Evolutionary conservation across 1,140 invertebrate species (phyloP).

Genomic region (Ectropis grisescens): DNA sequence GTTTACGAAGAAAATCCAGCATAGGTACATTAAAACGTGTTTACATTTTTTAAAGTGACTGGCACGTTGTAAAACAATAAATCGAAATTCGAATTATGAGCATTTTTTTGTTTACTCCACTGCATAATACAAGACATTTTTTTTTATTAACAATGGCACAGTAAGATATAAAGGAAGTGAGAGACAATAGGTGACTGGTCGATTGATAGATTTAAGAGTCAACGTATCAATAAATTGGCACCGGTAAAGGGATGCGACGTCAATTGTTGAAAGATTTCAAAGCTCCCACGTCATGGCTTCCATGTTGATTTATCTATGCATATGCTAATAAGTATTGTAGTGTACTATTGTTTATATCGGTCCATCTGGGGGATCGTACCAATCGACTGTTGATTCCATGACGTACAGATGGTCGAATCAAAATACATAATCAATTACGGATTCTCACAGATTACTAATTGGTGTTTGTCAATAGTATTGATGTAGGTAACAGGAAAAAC

Average conservation of each 20-base stretch:
- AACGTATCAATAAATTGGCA: slow-evolving; percentile 5
- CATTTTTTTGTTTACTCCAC: too few relatives aligned
- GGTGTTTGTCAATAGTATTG: too few relatives aligned
- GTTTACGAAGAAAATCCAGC: not conserved
- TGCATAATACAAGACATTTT: too few relatives aligned
- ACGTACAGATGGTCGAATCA: too few relatives aligned
- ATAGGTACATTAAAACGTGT: not conserved
- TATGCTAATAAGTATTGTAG: slow-evolving; percentile 2
- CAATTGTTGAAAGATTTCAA: not conserved
- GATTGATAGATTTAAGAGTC: too few relatives aligned
- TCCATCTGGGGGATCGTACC: not conserved
- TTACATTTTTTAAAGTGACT: not conserved
- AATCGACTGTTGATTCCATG: too few relatives aligned
- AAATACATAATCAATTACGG: too few relatives aligned
- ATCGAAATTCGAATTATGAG: too few relatives aligned
- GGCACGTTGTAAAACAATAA: too few relatives aligned
- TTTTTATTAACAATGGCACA: not conserved
- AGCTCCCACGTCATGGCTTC: not conserved
- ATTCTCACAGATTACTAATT: too few relatives aligned
- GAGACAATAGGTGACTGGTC: slow-evolving; percentile 5
- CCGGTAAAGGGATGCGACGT: slow-evolving; percentile 2
- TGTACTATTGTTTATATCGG: slow-evolving; percentile 8
- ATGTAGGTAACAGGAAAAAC: too few relatives aligned
- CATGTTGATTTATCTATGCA: slow-evolving; percentile 3
- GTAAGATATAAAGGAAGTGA: slow-evolving; percentile 9